Base-by-base conservation (phyloP, 1,140 invertebrate species). In the Thaumatotibia leucotreta region DNA sequence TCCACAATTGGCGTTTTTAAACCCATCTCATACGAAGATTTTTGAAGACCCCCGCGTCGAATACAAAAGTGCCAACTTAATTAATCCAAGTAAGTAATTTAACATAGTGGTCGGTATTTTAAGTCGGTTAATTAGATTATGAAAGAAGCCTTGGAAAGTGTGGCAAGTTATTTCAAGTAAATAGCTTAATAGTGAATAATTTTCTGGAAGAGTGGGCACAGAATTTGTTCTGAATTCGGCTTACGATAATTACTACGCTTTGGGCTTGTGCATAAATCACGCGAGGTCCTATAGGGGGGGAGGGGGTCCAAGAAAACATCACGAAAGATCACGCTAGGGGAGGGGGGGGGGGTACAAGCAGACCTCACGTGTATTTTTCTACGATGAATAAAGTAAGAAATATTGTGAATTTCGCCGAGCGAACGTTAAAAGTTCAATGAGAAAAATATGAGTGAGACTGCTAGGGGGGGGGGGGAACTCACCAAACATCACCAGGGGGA, bases 51-150 rank as follows among this genome's bases (percentile, higher is more conserved):
- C 95, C 61, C 91, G 94, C 78, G 94, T 98, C n/a, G 95, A 97
- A 84, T 98, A 97, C 82, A 95, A 94, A 88, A 98, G 97, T 92
- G 96, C 96, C 33, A 98, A 98, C 92, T 93, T 98, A 27, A 98
- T 98, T 69, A 97, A 96, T 92, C 84, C 94, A 93, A 94, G 97
- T 98, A 94, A 92, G 91, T 91, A 70, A 50, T 14, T 31, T 10
- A 50, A 54, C 10, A 17, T 23, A 24, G 10, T 39, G 3, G 4
- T 35, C 35, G n/a, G 9, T 63, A 35, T 9, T 39, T 35, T 35
- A 14, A 39, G 35, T n/a, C n/a, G n/a, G 17, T 31, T 63, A 39
- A 63, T 63, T 39, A 11, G 10, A 58, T 58, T 31, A 58, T 6
- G 23, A 27, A n/a, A 11, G 24, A 58, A 54, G n/a, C 1, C 52